phyloP scores from a whole-genome alignment of 2,113 vertebrate genomes.

The Syngnathus scovelli region DNA sequence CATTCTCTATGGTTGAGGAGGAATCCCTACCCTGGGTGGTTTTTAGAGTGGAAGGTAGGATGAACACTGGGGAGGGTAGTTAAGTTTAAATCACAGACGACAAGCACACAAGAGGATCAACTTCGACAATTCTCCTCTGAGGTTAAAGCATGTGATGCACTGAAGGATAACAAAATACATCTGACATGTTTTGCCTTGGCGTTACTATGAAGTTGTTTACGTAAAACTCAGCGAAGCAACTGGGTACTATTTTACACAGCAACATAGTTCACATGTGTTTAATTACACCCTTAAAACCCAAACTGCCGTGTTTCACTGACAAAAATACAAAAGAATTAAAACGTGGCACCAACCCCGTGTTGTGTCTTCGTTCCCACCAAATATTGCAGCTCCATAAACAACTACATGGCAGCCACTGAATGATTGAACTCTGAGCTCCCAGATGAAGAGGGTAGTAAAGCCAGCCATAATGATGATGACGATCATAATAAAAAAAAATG shows the following conservation, averaged over 20 bases:
- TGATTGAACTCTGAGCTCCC: conserved; percentile 7
- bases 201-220: background rate
- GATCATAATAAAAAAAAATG: conserved; percentile 27
- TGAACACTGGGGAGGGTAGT: conserved; percentile 39
- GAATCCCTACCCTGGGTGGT: conserved; percentile 63
- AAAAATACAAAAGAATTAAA: background rate
- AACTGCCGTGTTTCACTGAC: background rate
- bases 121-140: conserved; percentile 49
- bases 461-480: conserved; percentile 15
- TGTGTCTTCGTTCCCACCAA: conserved; percentile 39
- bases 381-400: conserved; percentile 35
- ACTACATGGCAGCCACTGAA: conserved; percentile 20
- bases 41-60: conserved; percentile 46
- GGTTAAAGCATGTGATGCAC: conserved; percentile 26
- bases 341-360: background rate
- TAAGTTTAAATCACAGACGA: conserved; percentile 55
- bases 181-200: background rate
- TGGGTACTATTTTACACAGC: too few species aligned
- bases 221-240: too few species aligned
- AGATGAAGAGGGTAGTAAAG: conserved; percentile 10
- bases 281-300: too few species aligned
- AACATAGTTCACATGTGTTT: too few species aligned
- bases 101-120: conserved; percentile 52
- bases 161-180: conserved; percentile 12
- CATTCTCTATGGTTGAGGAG: conserved; percentile 47